Base-by-base conservation (phyloP, 2,888 invertebrate species). In the Eilema depressum region DNA sequence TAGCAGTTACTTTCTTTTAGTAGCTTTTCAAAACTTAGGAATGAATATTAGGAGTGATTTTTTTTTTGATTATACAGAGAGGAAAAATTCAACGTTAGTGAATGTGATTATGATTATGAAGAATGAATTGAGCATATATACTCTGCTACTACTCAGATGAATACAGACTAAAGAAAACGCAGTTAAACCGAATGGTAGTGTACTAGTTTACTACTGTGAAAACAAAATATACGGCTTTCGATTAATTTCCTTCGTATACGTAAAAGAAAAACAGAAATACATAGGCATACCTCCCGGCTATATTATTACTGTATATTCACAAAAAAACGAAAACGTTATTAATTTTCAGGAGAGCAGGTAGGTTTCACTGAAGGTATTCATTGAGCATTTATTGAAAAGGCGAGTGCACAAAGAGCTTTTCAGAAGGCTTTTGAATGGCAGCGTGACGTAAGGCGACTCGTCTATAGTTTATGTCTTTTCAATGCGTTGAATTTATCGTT, bases 311-410 rank as follows among this genome's bases (percentile, higher is more conserved):
- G 53, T n/a, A 53, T 53, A n/a, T 8, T 20, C 53, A 20, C 53
- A 53, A 59, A 59, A 64, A 78, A 78, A 74, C 69, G 79, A 81
- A 85, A 86, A 80, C 83, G 85, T 88, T 91, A 91, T 91, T 90
- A 91, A 90, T 91, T 89, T 83, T 87, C 81, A 83, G 79, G 81
- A 77, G 82, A 69, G 85, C 81, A 86, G 82, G 80, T 77, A 85
- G 83, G 84, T 87, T 86, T 82, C 79, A 78, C 69, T 70, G 64
- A 28, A 74, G 81, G 75, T 77, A 91, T 91, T 91, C 90, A 89
- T 87, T 83, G 87, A 85, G 87, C 86, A 85, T 90, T 91, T 92
- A 93, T 93, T 92, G 90, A 92, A 90, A 91, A 86, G 84, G 83
- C 84, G 83, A 83, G 78, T 81, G 84, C 80, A 78, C 74, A 86